Base-by-base conservation (phyloP, 92 coral and sea anemone genomes). In the Porites divaricata region DNA sequence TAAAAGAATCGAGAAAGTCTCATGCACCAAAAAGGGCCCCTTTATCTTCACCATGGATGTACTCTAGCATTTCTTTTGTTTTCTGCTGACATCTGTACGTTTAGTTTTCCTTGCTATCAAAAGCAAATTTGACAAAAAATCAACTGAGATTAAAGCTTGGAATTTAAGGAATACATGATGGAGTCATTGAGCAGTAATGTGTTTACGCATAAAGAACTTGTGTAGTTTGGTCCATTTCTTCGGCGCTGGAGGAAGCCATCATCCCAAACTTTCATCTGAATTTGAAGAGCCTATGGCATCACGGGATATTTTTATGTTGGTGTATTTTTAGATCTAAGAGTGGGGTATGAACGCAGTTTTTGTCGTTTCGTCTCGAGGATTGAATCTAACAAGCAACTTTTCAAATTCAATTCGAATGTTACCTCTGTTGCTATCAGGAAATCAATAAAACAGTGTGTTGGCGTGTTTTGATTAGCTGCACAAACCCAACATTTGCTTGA, bases 151-250 rank as follows among this genome's bases (percentile, higher is more conserved):
- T 4, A 17, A 71, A 35, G n/a, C 52, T 8, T 2, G 56, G 76
- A 28, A 71, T 71, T 71, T 50, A 17, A 71, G 20, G 76, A 71
- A 45, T 71, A 35, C 56, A 71, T 14, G 10, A 71, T 71, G 76
- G 76, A 15, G 76, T 9, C 54, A 26, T 12, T 10, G 11, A 35
- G 22, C n/a, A 28, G 20, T 12, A 71, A 13, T 71, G 17, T 56
- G 20, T 13, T 71, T 71, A 71, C 10, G 5, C 76, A 2, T 21
- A 22, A 15, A 12, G 76, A 12, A 71, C 76, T 28, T 25, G 15
- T 56, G 5, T 10, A 13, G 56, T n/a, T 57, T 57, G 13, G 10
- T 57, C 63, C 13, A 11, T 57, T 57, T 0, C 16, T 17, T 59
- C 1, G 9, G 17, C 64, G 13, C 64, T 59, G 20, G 64, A 14